phyloP scores from a whole-genome alignment of 1,140 invertebrate species.

The Aplysia californica region DNA sequence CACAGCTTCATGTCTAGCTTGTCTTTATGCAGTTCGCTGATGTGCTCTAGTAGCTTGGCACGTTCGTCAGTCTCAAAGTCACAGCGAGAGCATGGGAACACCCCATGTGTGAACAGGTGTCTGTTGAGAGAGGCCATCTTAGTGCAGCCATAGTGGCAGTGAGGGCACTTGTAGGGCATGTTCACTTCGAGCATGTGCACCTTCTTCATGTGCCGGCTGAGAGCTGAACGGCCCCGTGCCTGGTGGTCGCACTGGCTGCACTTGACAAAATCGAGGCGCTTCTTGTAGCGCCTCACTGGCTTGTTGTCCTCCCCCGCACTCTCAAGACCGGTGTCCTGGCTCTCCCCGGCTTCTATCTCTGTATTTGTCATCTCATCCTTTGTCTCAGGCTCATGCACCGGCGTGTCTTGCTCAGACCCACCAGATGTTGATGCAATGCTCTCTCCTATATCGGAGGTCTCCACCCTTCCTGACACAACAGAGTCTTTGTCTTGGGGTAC shows the following conservation, averaged over 20 bases:
- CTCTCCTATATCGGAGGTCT: conserved; percentile 27
- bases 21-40: conserved; percentile 45
- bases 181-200: conserved; percentile 30
- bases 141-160: conserved; percentile 48
- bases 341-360: conserved; percentile 5
- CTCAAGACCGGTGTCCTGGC: conserved; percentile 22
- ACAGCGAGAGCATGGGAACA: conserved; percentile 55
- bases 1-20: conserved; percentile 54
- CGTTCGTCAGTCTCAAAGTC: conserved; percentile 44
- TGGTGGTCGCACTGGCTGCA: conserved; percentile 36
- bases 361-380: conserved; percentile 13
- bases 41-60: conserved; percentile 46
- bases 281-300: conserved; percentile 30
- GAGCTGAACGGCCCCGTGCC: conserved; percentile 30
- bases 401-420: conserved; percentile 22
- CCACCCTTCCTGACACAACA: conserved; percentile 14
- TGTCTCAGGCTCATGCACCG: conserved; percentile 13
- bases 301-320: conserved; percentile 31
- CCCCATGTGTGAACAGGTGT: conserved; percentile 51
- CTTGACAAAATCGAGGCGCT: conserved; percentile 32
- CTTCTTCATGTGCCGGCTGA: conserved; percentile 41
- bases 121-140: conserved; percentile 50
- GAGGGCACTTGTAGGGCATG: conserved; percentile 43
- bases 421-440: conserved; percentile 27
- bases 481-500: conserved; percentile 15